Base-by-base conservation (phyloP, 1,140 invertebrate genomes). In the Brachionus sp. region DNA sequence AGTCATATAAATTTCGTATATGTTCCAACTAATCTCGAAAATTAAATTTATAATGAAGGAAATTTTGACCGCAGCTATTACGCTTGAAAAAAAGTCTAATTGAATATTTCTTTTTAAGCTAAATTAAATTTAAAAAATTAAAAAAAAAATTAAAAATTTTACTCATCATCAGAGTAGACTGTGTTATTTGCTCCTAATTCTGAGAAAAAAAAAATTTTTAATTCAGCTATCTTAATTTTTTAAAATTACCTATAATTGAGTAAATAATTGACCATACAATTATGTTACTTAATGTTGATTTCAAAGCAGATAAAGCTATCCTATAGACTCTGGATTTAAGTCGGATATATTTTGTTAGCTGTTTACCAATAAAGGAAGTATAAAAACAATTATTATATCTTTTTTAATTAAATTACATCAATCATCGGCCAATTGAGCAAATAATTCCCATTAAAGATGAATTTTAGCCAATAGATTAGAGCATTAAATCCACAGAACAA, bases 1-100 rank as follows among this genome's bases (percentile, higher is more conserved):
- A 37, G 77, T 80, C 29, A 80, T 33, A 13, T 80, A 80, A 80
- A 80, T 80, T 80, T 80, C 50, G 10, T 62, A 80, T 6, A 80
- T 62, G n/a, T 66, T 25, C 77, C 77, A 80, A 66, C 50, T 80
- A n/a, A 80, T 23, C 33, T 42, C 16, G 46, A 29, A 16, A 50
- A 16, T 10, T 0, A 75, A 46, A 75, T 75, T 75, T 3, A 75
- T 75, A 10, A 46, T 16, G 29, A 75, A 75, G 7, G 39, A 46
- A 29, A 75, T 6, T n/a, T 75, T 75, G 5, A 73, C 5, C 6
- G 33, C 33, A 6, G 19, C 37, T 16, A 73, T 73, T 23, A 12
- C 16, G 37, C 33, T 73, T 16, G 68, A 39, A 39, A 73, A 16
- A 10, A 16, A 39, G 6, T 37, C 33, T 16, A 39, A 42, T 42